A percentile compares a stretch with the other conserved stretches of the same genome.
Conservation (phyloP, 2,113 vertebrate species). For the Uropsilus gracilis region DNA sequence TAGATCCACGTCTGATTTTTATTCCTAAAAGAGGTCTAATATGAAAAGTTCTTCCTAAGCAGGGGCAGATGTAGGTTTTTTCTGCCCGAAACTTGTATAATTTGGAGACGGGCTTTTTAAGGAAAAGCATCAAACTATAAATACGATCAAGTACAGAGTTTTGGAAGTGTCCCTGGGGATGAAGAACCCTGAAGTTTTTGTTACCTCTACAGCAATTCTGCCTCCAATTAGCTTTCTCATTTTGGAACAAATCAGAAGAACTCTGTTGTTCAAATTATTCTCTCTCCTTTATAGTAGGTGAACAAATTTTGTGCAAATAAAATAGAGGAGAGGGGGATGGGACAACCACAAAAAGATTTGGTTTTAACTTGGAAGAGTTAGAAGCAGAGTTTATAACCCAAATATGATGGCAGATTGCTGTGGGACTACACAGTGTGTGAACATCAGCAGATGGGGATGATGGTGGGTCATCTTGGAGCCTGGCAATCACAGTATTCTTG, state of each 20-base stretch:
- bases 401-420: not conserved
- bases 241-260: not conserved
- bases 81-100: not conserved
- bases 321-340: not conserved
- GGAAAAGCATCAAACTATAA: not conserved
- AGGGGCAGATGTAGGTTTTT: not conserved
- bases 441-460: not conserved
- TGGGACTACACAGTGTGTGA: not conserved
- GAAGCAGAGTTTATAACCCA: not conserved
- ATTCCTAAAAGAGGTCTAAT: not conserved
- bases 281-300: not conserved
- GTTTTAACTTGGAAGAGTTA: not conserved
- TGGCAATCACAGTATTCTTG: not conserved
- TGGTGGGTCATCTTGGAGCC: not conserved
- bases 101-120: not conserved
- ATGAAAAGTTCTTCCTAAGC: not conserved
- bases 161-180: not conserved
- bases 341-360: not conserved
- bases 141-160: not conserved
- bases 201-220: not conserved
- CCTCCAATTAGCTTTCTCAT: not conserved
- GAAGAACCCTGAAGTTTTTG: not conserved
- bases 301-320: not conserved
- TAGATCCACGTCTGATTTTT: constrained; percentile 49
- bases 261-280: not conserved